phyloP scores from a whole-genome alignment of 2,797 vertebrate genomes.

The Eremophila alpestris region DNA sequence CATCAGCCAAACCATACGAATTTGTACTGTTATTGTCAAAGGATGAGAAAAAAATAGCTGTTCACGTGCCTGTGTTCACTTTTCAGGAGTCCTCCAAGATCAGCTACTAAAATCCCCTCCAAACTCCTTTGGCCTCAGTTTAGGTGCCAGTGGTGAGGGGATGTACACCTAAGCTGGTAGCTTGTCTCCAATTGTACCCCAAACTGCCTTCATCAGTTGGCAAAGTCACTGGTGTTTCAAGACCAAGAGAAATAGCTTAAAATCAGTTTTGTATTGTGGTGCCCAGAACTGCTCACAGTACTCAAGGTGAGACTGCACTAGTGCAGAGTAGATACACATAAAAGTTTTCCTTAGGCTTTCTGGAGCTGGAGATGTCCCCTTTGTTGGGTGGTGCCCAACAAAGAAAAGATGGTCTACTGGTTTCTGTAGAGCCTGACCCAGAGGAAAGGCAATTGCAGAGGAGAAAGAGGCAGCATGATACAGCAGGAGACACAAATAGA shows the following conservation, averaged over 20 bases:
- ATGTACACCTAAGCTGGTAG: neutral
- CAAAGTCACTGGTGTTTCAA: neutral
- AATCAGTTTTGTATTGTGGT: neutral
- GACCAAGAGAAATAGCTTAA: neutral
- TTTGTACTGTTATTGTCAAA: neutral
- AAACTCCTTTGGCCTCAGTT: neutral
- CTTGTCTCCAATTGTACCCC: neutral
- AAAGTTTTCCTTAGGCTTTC: neutral
- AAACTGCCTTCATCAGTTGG: neutral
- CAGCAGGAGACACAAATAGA: neutral
- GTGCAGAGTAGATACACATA: neutral
- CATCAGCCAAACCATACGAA: neutral
- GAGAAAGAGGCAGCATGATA: neutral
- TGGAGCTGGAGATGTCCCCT: neutral
- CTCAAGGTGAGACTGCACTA: neutral
- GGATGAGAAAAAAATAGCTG: neutral
- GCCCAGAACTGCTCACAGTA: neutral
- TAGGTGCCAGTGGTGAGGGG: neutral
- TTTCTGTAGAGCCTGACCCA: neutral
- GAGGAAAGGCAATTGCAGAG: neutral
- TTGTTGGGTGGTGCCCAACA: neutral
- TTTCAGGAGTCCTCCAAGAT: neutral
- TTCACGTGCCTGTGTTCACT: neutral
- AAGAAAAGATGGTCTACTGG: neutral
- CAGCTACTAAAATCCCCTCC: neutral